These are phyloP conservation scores for Halichondria panicea DNA, from an alignment of 37 sponge, comb jelly and placozoan species.

Conservation along the genomic window DNA sequence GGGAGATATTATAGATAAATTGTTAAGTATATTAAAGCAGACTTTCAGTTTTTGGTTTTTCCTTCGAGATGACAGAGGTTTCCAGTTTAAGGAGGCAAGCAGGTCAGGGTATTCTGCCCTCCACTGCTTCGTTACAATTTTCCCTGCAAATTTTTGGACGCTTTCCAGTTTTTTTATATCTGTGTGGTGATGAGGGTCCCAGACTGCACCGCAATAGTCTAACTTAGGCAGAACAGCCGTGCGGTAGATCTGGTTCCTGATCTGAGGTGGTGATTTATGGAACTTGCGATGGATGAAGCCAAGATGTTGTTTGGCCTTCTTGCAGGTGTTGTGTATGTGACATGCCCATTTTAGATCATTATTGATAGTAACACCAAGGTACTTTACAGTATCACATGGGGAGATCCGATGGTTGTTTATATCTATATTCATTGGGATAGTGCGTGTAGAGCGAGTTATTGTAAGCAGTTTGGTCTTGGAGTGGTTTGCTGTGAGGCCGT, in stretches of 20 bases:
- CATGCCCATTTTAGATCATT: slow-evolving; percentile 16
- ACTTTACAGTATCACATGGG: background rate
- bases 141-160: slow-evolving; percentile 11
- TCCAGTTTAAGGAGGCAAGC: no score
- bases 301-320: slow-evolving; percentile 29
- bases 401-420: background rate
- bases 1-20: no score
- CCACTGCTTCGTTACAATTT: slow-evolving; percentile 6
- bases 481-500: slow-evolving; percentile 13
- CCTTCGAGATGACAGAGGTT: no score
- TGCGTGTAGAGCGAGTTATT: background rate
- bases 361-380: slow-evolving; percentile 26
- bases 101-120: no score
- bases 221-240: slow-evolving; percentile 1
- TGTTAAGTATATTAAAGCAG: no score
- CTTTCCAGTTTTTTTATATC: background rate
- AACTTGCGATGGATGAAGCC: slow-evolving; percentile 14
- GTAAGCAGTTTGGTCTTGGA: slow-evolving; percentile 5
- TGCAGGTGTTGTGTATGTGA: slow-evolving; percentile 5
- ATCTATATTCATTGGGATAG: background rate
- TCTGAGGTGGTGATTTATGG: background rate
- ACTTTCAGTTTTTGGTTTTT: no score
- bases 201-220: slow-evolving; percentile 23
- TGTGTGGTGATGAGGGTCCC: slow-evolving; percentile 7
- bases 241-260: slow-evolving; percentile 9